phyloP scores from a whole-genome alignment of 2,888 invertebrate species.

The Dexiosoma caninum region DNA sequence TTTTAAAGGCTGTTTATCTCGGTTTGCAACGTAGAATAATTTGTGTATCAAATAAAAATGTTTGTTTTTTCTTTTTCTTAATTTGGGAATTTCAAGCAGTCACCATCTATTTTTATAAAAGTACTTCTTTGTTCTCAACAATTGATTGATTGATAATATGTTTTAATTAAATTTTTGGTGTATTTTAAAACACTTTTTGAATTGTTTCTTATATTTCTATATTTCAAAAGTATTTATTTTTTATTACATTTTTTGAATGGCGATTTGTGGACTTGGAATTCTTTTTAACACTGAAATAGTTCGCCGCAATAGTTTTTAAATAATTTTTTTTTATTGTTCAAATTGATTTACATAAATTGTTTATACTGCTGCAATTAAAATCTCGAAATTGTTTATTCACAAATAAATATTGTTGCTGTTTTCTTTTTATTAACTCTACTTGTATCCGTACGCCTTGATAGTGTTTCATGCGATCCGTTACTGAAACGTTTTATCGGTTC shows the following conservation, averaged over 20 bases:
- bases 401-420: too few relatives aligned
- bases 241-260: background rate
- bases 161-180: background rate
- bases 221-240: background rate
- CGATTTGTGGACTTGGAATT: background rate
- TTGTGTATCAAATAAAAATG: background rate
- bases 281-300: background rate
- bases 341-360: background rate
- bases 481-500: slow-evolving; percentile 65
- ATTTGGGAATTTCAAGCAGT: background rate
- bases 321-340: background rate
- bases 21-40: background rate
- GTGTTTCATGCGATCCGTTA: slow-evolving; percentile 67
- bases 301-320: background rate
- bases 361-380: too few relatives aligned
- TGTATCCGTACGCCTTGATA: slow-evolving; percentile 65
- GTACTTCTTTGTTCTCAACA: background rate
- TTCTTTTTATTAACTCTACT: background rate
- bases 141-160: background rate
- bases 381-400: background rate
- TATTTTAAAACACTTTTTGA: background rate
- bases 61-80: too few relatives aligned
- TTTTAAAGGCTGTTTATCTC: slow-evolving; percentile 65
- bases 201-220: background rate
- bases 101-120: background rate